phyloP scores from a whole-genome alignment of 1,140 invertebrate genomes.

The Streblospio benedicti region DNA sequence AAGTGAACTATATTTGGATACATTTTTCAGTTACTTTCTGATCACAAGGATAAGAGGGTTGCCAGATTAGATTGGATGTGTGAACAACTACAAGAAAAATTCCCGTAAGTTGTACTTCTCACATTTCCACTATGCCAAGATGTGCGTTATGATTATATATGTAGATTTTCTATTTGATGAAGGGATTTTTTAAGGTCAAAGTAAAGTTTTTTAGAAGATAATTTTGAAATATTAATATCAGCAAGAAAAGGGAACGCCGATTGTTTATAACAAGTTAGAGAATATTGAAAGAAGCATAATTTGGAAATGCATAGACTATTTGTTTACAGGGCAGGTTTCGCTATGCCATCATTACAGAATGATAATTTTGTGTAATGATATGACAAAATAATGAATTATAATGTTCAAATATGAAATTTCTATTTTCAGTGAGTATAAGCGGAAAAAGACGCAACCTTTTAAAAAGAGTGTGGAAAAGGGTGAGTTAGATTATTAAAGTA shows the following conservation, averaged over 20 bases:
- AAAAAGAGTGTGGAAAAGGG: neutral
- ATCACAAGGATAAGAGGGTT: constrained; percentile 1
- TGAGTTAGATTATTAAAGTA: neutral
- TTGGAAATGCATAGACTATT: neutral
- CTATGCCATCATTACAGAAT: neutral
- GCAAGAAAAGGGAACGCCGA: constrained; percentile 54
- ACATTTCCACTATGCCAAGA: neutral
- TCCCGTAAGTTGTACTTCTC: constrained; percentile 40
- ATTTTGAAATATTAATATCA: neutral
- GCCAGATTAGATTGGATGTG: constrained; percentile 13
- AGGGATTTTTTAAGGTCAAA: neutral
- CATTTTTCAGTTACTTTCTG: too few species aligned
- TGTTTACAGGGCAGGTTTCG: neutral
- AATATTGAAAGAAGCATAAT: neutral
- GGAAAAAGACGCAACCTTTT: constrained; percentile 10
- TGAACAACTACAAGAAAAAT: constrained; percentile 55
- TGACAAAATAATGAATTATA: neutral
- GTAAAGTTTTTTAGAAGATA: neutral
- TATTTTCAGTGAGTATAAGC: constrained; percentile 9
- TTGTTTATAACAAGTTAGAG: neutral
- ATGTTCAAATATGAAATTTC: too few species aligned
- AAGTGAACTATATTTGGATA: too few species aligned
- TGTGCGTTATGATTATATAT: too few species aligned
- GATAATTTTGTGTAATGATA: neutral
- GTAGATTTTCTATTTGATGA: neutral